Base-by-base conservation (phyloP, 2,797 vertebrate species). In the Chanos chanos region DNA sequence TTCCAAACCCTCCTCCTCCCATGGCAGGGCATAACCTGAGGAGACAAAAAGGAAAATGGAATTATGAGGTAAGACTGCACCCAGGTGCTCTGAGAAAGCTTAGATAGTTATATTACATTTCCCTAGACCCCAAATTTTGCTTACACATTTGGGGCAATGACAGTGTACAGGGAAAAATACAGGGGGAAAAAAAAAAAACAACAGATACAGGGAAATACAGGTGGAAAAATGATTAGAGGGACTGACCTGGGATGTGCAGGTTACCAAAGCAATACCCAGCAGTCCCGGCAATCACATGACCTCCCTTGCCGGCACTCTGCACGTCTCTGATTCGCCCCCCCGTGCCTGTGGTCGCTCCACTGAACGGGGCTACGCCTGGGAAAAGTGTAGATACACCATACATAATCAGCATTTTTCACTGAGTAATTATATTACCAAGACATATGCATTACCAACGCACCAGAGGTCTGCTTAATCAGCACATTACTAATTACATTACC, bases 221-320 rank as follows among this genome's bases (percentile, higher is more conserved):
- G 34, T n/a, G 7, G n/a, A 34, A 3, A n/a, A n/a, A 12, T n/a
- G n/a, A n/a, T 53, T 8, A 41, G 43, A n/a, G n/a, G 34, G 19
- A 8, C 60, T 71, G 64, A 97, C 94, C 94, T 79, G 94, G 94
- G 19, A 94, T 84, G 41, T 90, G 90, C 4, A 97, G 83, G 77
- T 94, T 96, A 39, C 94, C 94, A 27, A 96, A 97, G 71, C 94
- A 94, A 83, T 96, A 97, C 7, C 94, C 94, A 0, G 93, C 93
- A 0, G 94, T 96, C 31, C 94, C 93, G 1, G 93, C 93, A 2
- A 97, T 91, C 36, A 95, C 93, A 0, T 96, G 93, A 1, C 94
- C 94, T 7, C 94, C 94, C 0, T 78, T 86, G 1, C 94, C 94
- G 0, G 94, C 93, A 31, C 92, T 92, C 79, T 97, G 94, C 2